Base-by-base conservation (phyloP, 2,888 invertebrate species). In the Melinaea menophilus region DNA sequence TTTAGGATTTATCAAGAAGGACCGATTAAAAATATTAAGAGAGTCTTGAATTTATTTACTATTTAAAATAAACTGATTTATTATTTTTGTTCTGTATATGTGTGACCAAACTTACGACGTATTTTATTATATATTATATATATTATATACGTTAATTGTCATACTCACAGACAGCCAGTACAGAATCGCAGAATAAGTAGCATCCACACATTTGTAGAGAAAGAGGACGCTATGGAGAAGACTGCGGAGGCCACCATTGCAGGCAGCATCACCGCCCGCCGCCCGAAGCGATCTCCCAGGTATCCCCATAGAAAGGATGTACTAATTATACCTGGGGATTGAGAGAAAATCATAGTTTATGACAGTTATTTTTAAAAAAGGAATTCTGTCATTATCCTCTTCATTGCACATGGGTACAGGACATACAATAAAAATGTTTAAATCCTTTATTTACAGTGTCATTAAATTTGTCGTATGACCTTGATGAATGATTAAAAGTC, bases 261-360 rank as follows among this genome's bases (percentile, higher is more conserved):
- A 0, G 91, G 89, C 59, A 93, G 79, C 75, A 93, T 82, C 2
- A 93, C 92, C 2, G 90, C 91, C 5, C 93, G 91, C 7, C 97
- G 90, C 0, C 97, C 97, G 64, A 92, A 73, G 0, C 92, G 90
- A 80, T 97, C 97, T 0, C 96, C 95, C 46, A 95, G 79, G 58
- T 95, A 92, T 9, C 97, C 96, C 95, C 96, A 95, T 0, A 95
- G 85, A 79, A 95, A 94, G 0, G 95, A 94, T 63, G 96, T 96
- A 54, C 93, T 74, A 1, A 94, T 93, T 56, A 95, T 93, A 69
- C 95, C 93, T 93, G 76, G 37, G 74, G 51, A 12, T 58, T 34
- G 66, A n/a, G 5, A 56, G 7, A 55, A 1, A 47, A 31, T 31
- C 55, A 35, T 31, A 51, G 41, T 41, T 31, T 12, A n/a, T 48